Base-by-base conservation (phyloP, 2,113 vertebrate species). In the Meleagris gallopavo region DNA sequence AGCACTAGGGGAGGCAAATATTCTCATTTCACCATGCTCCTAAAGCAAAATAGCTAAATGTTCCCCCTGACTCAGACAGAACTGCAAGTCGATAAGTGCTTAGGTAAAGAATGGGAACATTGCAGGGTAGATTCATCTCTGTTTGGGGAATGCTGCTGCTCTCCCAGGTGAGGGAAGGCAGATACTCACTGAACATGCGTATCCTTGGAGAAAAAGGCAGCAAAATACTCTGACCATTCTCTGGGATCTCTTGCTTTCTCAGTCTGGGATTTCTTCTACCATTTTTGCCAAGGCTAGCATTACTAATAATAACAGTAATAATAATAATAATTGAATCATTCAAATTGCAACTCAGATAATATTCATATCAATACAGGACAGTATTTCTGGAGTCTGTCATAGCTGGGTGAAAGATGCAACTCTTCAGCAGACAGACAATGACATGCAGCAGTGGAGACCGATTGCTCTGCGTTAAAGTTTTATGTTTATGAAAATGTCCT, bases 301-400 rank as follows among this genome's bases (percentile, higher is more conserved):
- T 19, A 13, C 50, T 14, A 32, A 21, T 62, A 62, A 38, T 17
- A 38, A 60, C n/a, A 76, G 80, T 8, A 24, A 1, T 8, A 46
- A 21, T n/a, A 75, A 80, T 7, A 27, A 1, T 8, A 52, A 21
- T n/a, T 9, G 48, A 48, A 38, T 32, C 40, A 4, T 50, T 76
- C 36, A 27, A 0, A 2, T 32, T 70, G 45, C 21, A 40, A 5
- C 36, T 58, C 9, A 2, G 17, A 29, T 15, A 70, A 57, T 0
- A 3, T 13, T 40, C 52, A 15, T n/a, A 24, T 3, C 11, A 58
- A 34, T 32, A 20, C 1, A 22, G 30, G n/a, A 65, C 22, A 36
- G 9, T 25, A 38, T 0, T 25, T 17, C 4, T 72, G 60, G 40
- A 80, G 12, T 40, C 45, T 83, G 48, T 21, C 30, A 38, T 0